Base-by-base conservation (phyloP, 2,888 invertebrate genomes). In the Actias luna region DNA sequence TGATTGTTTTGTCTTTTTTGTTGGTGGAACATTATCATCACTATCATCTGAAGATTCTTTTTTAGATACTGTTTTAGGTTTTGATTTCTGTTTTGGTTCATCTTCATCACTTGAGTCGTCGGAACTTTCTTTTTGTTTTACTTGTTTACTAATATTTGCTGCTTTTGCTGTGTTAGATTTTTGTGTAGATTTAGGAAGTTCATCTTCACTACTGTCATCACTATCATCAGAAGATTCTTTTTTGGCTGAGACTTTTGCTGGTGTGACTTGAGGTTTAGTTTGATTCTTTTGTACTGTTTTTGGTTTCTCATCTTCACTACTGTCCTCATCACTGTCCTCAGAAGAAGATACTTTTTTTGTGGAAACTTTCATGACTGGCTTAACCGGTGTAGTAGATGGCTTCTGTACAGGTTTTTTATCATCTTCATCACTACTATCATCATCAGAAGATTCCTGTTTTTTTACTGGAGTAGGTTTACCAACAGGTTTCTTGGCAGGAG, bases 311-410 rank as follows among this genome's bases (percentile, higher is more conserved):
- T 84, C 84, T 57, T 83, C 81, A 66, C 82, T 78, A 61, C 79
- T 81, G 29, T 83, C 59, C 0, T 62, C 85, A 33, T 80, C 82
- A 74, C 81, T 83, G 50, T 87, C 88, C 22, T 79, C 79, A 31
- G 83, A 83, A 29, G 91, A 84, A 39, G 85, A 84, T 63, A 84
- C 77, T 68, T 78, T 78, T 65, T 79, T 79, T 39, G 75, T 73
- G 18, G 71, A 59, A 29, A 71, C 66, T 61, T 78, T 77, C 1
- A 69, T 64, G 22, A 68, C 75, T 36, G 69, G 69, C 62, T 74
- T 76, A 2, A 61, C 62, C 57, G 73, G 66, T 39, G 69, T 67
- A 14, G 67, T 65, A 16, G 61, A 63, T 10, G 67, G 63, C 71
- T 82, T 84, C 60, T 70, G 69, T 5, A 65, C 65, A 42, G 68